phyloP scores from a whole-genome alignment of 2,888 invertebrate species.

The Apomyelois bistriatella region DNA sequence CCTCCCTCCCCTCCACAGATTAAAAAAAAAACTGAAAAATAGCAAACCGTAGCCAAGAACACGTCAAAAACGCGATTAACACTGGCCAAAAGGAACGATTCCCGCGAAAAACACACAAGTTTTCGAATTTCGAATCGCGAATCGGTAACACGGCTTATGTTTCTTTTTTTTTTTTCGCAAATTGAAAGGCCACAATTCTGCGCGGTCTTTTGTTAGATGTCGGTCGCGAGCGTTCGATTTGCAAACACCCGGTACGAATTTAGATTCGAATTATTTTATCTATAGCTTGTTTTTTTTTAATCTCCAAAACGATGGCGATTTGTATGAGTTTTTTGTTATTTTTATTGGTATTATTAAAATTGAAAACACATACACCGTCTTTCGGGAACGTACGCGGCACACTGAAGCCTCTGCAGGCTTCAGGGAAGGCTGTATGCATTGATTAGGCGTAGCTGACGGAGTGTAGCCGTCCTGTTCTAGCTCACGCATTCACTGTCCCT shows the following conservation, averaged over 20 bases:
- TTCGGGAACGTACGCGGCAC: constrained; percentile 44
- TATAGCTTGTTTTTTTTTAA: constrained; percentile 16
- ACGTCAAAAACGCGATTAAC: constrained; percentile 3
- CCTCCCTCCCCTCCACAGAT: constrained; percentile 25
- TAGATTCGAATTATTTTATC: constrained; percentile 17
- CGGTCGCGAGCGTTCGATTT: constrained; percentile 26
- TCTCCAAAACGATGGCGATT: constrained; percentile 16
- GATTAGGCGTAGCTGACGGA: constrained; percentile 69
- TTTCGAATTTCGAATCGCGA: constrained; percentile 20
- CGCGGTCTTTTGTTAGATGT: constrained; percentile 46
- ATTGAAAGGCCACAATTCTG: constrained; percentile 43
- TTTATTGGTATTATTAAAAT: constrained; percentile 36
- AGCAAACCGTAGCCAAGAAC: constrained; percentile 6
- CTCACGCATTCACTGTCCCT: constrained; percentile 33
- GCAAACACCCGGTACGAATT: constrained; percentile 22
- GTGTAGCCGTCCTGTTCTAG: constrained; percentile 43
- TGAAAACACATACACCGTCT: constrained; percentile 41
- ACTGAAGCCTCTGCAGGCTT: constrained; percentile 66
- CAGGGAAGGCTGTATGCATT: constrained; percentile 65
- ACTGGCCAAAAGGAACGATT: constrained; percentile 3
- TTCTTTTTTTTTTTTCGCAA: constrained; percentile 25
- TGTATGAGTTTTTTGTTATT: constrained; percentile 28
- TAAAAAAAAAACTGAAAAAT: constrained; percentile 19
- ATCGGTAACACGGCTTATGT: constrained; percentile 17
- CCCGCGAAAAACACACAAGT: constrained; percentile 11